Conservation (phyloP, 2,797 vertebrate genomes). For the Somateria mollissima region DNA sequence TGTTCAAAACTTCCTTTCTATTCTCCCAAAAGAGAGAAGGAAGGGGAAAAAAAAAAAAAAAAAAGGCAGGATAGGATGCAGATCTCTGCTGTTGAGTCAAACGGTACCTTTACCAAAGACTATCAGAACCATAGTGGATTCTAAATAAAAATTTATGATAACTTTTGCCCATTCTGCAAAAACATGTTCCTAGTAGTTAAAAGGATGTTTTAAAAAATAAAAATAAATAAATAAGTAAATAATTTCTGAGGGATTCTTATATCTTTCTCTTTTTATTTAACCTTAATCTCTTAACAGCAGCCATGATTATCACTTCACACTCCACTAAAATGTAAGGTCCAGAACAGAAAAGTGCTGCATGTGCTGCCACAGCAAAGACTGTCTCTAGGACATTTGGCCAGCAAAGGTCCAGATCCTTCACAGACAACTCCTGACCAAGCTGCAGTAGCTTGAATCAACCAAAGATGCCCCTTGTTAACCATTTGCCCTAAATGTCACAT, state of each 20-base stretch:
- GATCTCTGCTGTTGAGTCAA: not conserved
- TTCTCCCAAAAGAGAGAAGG: not conserved
- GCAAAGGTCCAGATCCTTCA: not conserved
- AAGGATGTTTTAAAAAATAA: not conserved
- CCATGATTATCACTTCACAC: too few relatives aligned
- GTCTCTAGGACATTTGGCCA: not conserved
- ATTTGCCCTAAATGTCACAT: not conserved
- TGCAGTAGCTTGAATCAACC: not conserved
- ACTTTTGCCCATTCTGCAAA: not conserved
- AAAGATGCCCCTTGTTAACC: not conserved
- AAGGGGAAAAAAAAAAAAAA: not conserved
- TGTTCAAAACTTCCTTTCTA: not conserved
- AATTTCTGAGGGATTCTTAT: not conserved
- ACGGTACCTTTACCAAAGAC: not conserved
- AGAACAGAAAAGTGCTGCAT: not conserved
- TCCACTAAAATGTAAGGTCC: not conserved
- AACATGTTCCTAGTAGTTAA: not conserved
- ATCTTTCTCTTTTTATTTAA: not conserved
- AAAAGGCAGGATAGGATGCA: not conserved
- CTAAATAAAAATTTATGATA: not conserved
- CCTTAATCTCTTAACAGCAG: not conserved
- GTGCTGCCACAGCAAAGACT: not conserved
- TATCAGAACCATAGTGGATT: not conserved
- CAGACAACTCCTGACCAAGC: fast-evolving
- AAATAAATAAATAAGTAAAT: not conserved